Conservation (phyloP, 2,113 vertebrate species). For the Asarcornis scutulata region DNA sequence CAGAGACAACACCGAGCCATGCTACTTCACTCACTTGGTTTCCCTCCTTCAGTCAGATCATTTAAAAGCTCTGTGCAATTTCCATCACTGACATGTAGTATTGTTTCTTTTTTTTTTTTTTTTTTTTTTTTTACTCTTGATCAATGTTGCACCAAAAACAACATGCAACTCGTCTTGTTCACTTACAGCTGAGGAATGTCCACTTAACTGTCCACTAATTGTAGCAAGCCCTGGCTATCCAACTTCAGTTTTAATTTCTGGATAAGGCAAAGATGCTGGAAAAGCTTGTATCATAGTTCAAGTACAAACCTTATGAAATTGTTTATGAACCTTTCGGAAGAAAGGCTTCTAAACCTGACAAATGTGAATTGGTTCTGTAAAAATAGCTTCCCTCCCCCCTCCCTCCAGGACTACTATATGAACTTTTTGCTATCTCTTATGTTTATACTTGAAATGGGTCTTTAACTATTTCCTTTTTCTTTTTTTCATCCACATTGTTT, state of each 20-base stretch:
- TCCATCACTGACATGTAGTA: not conserved
- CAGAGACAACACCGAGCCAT: no score
- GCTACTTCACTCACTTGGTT: no score
- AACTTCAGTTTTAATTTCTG: not conserved
- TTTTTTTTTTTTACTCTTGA: not conserved
- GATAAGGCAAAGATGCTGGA: not conserved
- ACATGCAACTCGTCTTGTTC: not conserved
- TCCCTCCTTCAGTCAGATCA: no score
- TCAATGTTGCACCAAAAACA: not conserved
- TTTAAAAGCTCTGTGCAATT: not conserved
- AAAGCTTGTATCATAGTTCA: not conserved
- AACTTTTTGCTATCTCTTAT: not conserved
- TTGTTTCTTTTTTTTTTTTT: not conserved
- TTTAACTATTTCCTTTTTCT: not conserved
- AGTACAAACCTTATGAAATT: not conserved
- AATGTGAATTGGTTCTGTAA: not conserved
- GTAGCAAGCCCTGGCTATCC: not conserved
- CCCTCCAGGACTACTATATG: not conserved
- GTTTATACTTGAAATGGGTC: fast-evolving
- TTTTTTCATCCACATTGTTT: no score
- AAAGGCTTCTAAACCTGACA: not conserved
- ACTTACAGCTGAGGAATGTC: not conserved
- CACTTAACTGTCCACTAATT: not conserved
- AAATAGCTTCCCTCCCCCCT: not conserved
- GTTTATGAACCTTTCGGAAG: not conserved